Evolutionary conservation across 2,888 invertebrate genomes (phyloP), one percentile per base, ranked within the genome.

Genomic region (Phragmatobia fuliginosa): DNA sequence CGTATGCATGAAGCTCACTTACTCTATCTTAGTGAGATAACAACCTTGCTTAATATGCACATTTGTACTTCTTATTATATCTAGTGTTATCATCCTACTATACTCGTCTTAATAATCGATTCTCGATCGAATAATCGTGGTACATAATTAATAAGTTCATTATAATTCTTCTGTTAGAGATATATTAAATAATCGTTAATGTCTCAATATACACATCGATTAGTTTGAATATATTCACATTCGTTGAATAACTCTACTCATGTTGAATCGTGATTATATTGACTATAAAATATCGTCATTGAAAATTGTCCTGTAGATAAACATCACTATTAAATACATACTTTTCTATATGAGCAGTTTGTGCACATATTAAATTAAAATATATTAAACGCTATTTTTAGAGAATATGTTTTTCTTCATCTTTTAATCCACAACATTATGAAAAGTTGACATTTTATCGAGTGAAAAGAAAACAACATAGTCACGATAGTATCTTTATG

Each of bases 131-230:
- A n/a, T n/a, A n/a, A n/a, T 25, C 18, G 64, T 60, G 36, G 56
- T 65, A 65, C 49, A 60, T 60, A 69, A 60, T 60, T 32, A 49
- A 60, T 69, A 75, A 83, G 80, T 80, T 82, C 79, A 79, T 76
- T 81, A 66, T 75, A 80, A 76, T 77, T 82, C 81, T 80, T 80
- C 78, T 68, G 62, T 71, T 78, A 68, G 73, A 72, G 68, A 66
- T 76, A 76, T 79, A 67, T 74, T 65, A 67, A 25, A 36, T 65
- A 49, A 65, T 52, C 31, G 60, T 52, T 49, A 21, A 62, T 38
- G 45, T 60, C 36, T 52, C 16, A 21, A 36, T 31, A 33, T 16
- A 33, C 31, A 41, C 31, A 41, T 41, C 25, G 62, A 31, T 21
- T 41, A 31, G 16, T 6, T 41, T 62, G 3, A 21, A 21, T 31